Percentiles rank a stretch among this genome's conserved stretches.
phyloP scores from a whole-genome alignment of 2,113 vertebrate species.

The Varanus komodoensis region DNA sequence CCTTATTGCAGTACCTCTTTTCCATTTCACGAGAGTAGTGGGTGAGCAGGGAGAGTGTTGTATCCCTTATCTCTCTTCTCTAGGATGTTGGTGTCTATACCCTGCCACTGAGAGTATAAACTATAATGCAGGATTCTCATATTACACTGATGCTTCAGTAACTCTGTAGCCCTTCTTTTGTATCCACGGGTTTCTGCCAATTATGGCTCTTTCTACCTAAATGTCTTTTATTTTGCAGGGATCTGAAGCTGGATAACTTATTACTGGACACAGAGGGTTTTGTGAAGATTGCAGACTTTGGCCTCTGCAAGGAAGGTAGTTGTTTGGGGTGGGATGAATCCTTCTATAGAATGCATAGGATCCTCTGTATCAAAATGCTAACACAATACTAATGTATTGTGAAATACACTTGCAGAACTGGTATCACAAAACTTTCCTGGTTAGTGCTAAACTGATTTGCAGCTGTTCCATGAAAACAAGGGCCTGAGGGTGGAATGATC shows the following conservation, averaged over 20 bases:
- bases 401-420: not conserved
- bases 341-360: not conserved
- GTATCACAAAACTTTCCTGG: not conserved
- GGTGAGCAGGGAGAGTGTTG: not conserved
- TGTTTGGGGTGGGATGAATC: not conserved
- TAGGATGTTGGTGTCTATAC: not conserved
- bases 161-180: not conserved
- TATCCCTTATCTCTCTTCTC: not conserved
- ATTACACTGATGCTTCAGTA: not conserved
- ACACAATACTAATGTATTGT: not conserved
- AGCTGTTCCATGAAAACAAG: not conserved
- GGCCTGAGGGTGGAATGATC: not conserved
- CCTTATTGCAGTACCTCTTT: not conserved
- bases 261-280: conserved; percentile 97
- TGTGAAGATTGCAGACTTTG: conserved; percentile 99
- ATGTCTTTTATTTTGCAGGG: conserved; percentile 79
- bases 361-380: conserved; percentile 1
- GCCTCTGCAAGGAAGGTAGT: conserved; percentile 99
- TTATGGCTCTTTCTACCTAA: not conserved
- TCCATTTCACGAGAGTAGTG: not conserved
- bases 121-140: not conserved
- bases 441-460: not conserved
- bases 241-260: conserved; percentile 98
- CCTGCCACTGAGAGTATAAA: not conserved
- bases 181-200: not conserved